Base-by-base conservation (phyloP, 2,888 invertebrate species). In the Harmothoe impar region DNA sequence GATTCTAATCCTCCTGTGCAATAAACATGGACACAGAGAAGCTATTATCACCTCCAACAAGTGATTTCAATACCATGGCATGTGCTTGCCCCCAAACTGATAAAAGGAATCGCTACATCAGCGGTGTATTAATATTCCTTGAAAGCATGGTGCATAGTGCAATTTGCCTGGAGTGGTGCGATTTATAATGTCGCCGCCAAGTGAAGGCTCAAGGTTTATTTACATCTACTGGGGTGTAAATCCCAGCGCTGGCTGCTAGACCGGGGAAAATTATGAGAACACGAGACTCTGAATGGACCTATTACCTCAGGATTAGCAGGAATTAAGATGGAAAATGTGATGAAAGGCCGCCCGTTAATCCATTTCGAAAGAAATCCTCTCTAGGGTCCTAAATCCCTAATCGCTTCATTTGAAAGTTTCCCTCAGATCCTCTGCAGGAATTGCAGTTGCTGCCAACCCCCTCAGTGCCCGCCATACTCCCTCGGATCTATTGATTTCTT, bases 291-390 rank as follows among this genome's bases (percentile, higher is more conserved):
- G 33, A n/a, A 81, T 7, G 23, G 17, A 33, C 81, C 81, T 43
- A 81, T 81, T 81, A 81, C 20, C 35, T 7, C 81, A 33, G 43
- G 81, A 81, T 81, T 81, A 81, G 15, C 81, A n/a, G 81, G 81
- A 81, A 81, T 81, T 81, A 33, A 35, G 81, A 81, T 35, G 20
- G 81, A 81, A 20, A 81, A 23, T 20, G 81, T 81, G 81, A 81
- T 81, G 81, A 81, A 43, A 81, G 35, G 43, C 17, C 12, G 23
- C 62, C 33, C 81, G 25, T 81, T 81, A 81, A 81, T 81, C 81
- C n/a, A 35, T 81, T 43, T 23, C 33, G 10, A 43, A 43, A 77
- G 25, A 29, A 20, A 20, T 17, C 33, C 81, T 35, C 43, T 20
- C 35, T 72, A 15, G n/a, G 43, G 43, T 10, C 20, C 25, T 25